A percentile compares a stretch with the other conserved stretches of the same genome.
These are phyloP conservation scores for Leucoraja erinaceus DNA, from an alignment of 2,113 vertebrate species.

Conservation along the genomic window DNA sequence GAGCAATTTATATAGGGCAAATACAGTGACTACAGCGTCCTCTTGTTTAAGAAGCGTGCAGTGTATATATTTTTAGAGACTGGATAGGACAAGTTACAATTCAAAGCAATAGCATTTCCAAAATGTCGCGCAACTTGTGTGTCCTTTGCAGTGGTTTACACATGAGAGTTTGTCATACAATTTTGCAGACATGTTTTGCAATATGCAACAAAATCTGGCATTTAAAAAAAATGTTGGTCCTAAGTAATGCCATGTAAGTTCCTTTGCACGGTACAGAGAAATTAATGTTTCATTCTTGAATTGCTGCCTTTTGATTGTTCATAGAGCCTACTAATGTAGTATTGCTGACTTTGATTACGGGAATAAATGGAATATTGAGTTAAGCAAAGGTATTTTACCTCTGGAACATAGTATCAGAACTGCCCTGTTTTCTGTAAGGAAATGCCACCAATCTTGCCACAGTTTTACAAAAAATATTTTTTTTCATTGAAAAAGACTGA, in stretches of 20 bases:
- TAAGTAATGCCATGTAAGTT: not conserved
- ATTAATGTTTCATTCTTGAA: not conserved
- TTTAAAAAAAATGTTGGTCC: not conserved
- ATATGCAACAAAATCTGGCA: not conserved
- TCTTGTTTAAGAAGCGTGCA: not conserved
- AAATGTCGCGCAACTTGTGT: not conserved
- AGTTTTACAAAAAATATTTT: not conserved
- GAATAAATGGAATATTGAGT: not conserved
- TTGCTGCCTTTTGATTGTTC: not conserved
- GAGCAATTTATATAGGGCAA: not conserved
- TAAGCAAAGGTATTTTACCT: not conserved
- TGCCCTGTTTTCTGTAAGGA: not conserved
- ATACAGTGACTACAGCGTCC: not conserved
- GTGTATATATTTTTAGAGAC: not conserved
- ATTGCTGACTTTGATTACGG: not conserved
- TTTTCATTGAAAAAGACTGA: not conserved
- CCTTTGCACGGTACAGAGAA: not conserved
- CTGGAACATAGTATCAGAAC: not conserved
- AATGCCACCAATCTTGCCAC: not conserved
- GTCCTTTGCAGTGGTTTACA: not conserved
- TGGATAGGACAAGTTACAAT: not conserved
- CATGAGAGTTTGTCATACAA: not conserved
- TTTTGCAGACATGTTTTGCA: not conserved
- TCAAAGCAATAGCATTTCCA: not conserved
- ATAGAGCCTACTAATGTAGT: not conserved